Base-by-base conservation (phyloP, 2,113 vertebrate genomes). In the Myotis yumanensis region DNA sequence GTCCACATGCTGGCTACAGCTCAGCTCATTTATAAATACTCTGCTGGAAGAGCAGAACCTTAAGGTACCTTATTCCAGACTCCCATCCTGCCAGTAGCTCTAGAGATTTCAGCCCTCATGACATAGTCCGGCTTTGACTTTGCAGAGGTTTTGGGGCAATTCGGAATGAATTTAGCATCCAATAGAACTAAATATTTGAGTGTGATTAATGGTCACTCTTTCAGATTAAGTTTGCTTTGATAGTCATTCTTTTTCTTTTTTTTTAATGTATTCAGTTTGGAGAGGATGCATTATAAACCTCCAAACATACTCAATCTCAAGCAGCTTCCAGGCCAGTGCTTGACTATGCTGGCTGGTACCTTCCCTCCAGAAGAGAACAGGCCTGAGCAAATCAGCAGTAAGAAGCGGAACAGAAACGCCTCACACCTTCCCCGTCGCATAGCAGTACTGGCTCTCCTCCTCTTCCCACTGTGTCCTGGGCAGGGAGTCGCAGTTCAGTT, bases 151-250 rank as follows among this genome's bases (percentile, higher is more conserved):
- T 89, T 20, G 62, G 64, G 54, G 73, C n/a, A 22, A 17, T 76
- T 59, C 35, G 5, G 12, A 69, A 48, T 79, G 11, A 69, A 32
- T 23, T 17, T 59, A 73, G 2, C 32, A 7, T 51, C 15, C 25
- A 35, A 1, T 72, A 57, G 35, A n/a, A 40, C 57, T 48, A 86
- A 69, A 80, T 79, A 32, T 82, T 66, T n/a, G 69, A 72, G 54
- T 22, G 9, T n/a, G 4, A 64, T 17, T n/a, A 40, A 37, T 37
- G 52, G 17, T 68, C 75, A 64, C 9, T 59, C 94, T 80, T 92
- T 71, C 57, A 84, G n/a, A 76, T 83, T 75, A 62, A 72, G 35
- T 28, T 79, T 89, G 11, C 30, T 80, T 91, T 52, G 22, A 23
- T 75, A 59, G 86, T 86, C 40, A 1, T 72, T 68, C 4, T 37